Conservation (phyloP, 1,140 invertebrate genomes). For the Lucilia cuprina region DNA sequence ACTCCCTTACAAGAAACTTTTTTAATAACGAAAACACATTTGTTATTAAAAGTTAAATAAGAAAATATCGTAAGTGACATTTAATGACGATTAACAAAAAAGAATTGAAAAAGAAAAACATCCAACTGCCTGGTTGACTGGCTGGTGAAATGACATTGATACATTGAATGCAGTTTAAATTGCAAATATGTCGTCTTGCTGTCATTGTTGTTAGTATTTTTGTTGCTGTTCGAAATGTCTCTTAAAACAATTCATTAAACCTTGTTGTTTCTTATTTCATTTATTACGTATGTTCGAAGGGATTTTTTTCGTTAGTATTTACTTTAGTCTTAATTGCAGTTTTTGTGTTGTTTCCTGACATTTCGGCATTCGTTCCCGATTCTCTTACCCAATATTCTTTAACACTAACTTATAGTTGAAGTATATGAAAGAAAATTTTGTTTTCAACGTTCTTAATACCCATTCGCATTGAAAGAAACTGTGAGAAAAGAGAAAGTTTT, state of each 20-base stretch:
- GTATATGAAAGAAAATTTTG: not conserved
- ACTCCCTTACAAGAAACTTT: no score
- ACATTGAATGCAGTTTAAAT: not conserved
- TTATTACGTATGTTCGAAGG: no score
- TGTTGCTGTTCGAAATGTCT: not conserved
- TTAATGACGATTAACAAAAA: conserved; percentile 16
- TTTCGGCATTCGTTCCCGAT: not conserved
- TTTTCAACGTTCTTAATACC: not conserved
- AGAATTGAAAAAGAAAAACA: not conserved
- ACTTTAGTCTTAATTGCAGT: not conserved
- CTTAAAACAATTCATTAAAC: not conserved
- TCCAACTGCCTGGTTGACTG: not conserved
- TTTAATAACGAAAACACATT: no score
- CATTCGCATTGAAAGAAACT: not conserved
- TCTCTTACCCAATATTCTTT: no score
- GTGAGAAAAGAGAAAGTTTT: not conserved
- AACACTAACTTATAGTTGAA: not conserved
- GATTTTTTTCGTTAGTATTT: not conserved
- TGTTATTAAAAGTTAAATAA: not conserved
- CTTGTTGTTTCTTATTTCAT: not conserved
- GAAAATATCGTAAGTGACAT: not conserved
- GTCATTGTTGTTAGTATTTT: not conserved
- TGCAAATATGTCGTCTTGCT: not conserved
- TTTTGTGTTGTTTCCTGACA: not conserved
- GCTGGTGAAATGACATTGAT: not conserved